A percentile compares a stretch with the other conserved stretches of the same genome.
Conservation (phyloP, 2,797 vertebrate species). For the Allobates femoralis region DNA sequence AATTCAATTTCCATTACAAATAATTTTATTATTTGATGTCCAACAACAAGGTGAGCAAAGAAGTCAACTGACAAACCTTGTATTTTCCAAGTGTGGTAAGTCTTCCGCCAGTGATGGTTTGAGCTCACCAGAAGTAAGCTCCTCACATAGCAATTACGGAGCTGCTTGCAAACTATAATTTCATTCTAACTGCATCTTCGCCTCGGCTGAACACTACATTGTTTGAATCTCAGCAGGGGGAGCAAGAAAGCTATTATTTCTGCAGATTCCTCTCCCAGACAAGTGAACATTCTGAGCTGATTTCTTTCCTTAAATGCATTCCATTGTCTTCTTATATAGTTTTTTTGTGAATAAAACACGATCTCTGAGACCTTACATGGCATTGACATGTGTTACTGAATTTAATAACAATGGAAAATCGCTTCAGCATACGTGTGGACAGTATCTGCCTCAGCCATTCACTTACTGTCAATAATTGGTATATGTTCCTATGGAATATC, state of each 20-base stretch:
- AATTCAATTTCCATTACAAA: neutral
- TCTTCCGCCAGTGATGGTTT: neutral
- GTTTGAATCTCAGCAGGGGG: conserved; percentile 57
- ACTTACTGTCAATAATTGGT: neutral
- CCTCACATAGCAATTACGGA: conserved; percentile 51
- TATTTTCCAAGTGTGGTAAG: conserved; percentile 11
- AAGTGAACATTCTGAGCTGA: conserved; percentile 35
- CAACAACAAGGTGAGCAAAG: neutral
- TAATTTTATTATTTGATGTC: neutral
- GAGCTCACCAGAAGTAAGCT: conserved; percentile 12
- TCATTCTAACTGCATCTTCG: conserved; percentile 56
- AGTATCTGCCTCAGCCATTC: neutral
- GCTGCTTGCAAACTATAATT: conserved; percentile 58
- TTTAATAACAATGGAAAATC: neutral
- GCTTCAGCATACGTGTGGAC: neutral
- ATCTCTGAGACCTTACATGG: conserved; percentile 9
- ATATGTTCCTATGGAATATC: neutral
- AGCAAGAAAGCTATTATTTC: conserved; percentile 58
- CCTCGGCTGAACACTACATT: conserved; percentile 44
- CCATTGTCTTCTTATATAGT: conserved; percentile 13
- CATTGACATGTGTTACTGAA: neutral
- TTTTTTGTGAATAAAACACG: conserved; percentile 18
- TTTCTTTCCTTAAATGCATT: conserved; percentile 9
- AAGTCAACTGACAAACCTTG: conserved; percentile 16
- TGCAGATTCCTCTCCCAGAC: conserved; percentile 41